phyloP scores from a whole-genome alignment of 2,113 vertebrate genomes.

The Gambusia holbrooki region DNA sequence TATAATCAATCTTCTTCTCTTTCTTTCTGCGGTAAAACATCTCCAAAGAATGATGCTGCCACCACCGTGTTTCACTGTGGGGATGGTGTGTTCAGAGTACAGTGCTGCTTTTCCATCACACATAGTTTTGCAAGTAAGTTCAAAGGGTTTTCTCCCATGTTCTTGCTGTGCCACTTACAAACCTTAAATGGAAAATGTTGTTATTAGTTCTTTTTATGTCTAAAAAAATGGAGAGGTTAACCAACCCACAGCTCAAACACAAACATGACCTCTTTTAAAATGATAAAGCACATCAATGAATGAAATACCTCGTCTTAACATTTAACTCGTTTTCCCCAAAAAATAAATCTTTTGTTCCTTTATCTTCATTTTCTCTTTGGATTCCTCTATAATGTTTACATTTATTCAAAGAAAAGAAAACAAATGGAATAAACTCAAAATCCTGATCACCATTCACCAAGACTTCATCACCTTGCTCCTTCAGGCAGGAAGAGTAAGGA shows the following conservation, averaged over 20 bases:
- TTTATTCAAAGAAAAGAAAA: neutral
- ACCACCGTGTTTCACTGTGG: neutral
- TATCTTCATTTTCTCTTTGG: neutral
- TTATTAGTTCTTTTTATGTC: no score
- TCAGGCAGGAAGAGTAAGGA: constrained; percentile 13
- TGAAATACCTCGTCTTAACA: no score
- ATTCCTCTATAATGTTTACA: neutral
- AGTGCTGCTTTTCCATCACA: no score
- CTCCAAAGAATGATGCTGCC: neutral
- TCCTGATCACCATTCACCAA: neutral
- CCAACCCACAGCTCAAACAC: no score
- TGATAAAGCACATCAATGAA: neutral
- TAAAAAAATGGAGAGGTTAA: no score
- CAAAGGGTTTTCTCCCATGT: no score
- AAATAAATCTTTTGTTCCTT: no score
- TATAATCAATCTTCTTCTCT: neutral
- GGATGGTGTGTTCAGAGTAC: no score
- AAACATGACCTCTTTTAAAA: neutral
- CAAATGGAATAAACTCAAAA: neutral
- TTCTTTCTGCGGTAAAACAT: neutral
- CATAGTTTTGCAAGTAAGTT: no score
- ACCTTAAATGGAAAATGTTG: no score
- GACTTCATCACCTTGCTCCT: neutral
- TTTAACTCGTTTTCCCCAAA: no score
- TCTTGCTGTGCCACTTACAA: no score